Evolutionary conservation across 2,797 vertebrate species (phyloP), one percentile per base, ranked within the genome.

Genomic region (Falco peregrinus): DNA sequence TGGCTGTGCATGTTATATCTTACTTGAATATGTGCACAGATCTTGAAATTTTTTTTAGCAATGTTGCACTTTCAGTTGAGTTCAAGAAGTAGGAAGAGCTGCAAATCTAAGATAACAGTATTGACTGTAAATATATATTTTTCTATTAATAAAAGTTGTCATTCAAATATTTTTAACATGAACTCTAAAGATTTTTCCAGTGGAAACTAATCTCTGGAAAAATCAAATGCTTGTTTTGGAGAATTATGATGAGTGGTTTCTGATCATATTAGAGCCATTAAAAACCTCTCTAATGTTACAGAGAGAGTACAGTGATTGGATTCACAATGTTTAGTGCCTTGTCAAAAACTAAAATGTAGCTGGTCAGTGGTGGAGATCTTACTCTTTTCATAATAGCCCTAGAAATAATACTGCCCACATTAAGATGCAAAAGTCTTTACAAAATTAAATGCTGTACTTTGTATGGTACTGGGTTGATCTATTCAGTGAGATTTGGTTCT

Each of bases 261-360:
- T 92, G 92, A 96, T 97, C 75, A 93, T 94, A 51, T 95, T 67
- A 93, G 80, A 97, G 89, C 95, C 96, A 95, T 93, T 95, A 89
- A 91, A 96, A 95, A 50, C 92, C 92, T 98, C 97, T 97, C 75
- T 83, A 64, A 57, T 78, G 35, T 65, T 84, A 56, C 78, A 83
- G 75, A 97, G 92, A 96, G 92, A 35, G 88, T 90, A 88, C 79
- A 84, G 83, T 91, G 96, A 95, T 92, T 96, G 95, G 96, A 96
- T 92, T 97, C 94, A 91, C 75, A 83, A 86, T 37, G 75, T 97
- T 84, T 93, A 97, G 98, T 97, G 98, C 97, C 98, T 98, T 97
- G 89, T 96, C 80, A 83, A 64, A 82, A 95, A 19, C 59, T 82
- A 68, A 91, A 87, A 85, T 73, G 80, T 91, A 93, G 95, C 95